These are phyloP conservation scores for Cercopithecus neglectus DNA, from an alignment of 2,797 vertebrate species.

Conservation along the genomic window DNA sequence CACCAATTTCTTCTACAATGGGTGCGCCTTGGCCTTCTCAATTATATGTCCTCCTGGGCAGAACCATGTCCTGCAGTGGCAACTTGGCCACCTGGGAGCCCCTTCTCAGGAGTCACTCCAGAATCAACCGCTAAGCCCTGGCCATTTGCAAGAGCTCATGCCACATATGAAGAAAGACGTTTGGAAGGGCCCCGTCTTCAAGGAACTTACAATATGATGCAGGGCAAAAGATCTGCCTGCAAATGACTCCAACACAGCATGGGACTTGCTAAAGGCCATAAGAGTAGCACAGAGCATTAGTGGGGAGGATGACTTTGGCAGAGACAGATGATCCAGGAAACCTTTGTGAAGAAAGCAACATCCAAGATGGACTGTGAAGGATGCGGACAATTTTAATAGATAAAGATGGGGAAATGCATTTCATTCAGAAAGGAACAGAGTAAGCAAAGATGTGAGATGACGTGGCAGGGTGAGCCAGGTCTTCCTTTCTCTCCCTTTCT, in stretches of 20 bases:
- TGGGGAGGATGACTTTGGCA: fast-evolving
- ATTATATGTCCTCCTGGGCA: not conserved
- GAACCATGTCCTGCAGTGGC: not conserved
- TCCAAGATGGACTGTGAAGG: not conserved
- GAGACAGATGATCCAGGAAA: not conserved
- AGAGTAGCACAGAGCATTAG: not conserved
- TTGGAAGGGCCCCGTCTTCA: not conserved
- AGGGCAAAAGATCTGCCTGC: not conserved
- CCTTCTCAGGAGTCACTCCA: not conserved
- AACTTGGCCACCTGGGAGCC: not conserved
- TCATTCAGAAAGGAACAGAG: fast-evolving
- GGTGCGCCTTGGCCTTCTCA: not conserved
- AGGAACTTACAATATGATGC: fast-evolving
- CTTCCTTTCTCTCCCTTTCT: not conserved
- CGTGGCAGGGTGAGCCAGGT: fast-evolving
- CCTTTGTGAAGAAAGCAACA: not conserved
- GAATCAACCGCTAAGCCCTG: not conserved
- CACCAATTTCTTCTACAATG: not conserved
- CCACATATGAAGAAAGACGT: fast-evolving
- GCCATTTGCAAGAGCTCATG: fast-evolving
- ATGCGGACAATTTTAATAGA: too few species aligned
- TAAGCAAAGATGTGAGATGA: not conserved
- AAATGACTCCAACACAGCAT: too few species aligned
- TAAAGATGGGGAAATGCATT: fast-evolving
- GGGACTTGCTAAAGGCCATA: fast-evolving